Conservation (phyloP, 2,888 invertebrate species). For the Stegophylla sp. region DNA sequence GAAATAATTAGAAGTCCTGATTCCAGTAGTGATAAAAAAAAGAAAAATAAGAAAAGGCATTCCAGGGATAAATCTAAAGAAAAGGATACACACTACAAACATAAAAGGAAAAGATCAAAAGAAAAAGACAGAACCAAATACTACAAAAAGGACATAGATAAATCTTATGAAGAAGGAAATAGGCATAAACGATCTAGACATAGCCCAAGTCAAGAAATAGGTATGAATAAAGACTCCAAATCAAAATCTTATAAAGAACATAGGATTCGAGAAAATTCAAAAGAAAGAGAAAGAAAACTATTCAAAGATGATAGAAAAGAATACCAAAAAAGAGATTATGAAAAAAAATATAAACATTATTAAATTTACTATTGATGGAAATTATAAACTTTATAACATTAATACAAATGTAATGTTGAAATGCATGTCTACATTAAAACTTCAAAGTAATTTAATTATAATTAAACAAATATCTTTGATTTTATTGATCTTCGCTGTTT, state of each 20-base stretch:
- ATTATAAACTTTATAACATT: slow-evolving; percentile 10
- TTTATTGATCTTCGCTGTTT: slow-evolving; percentile 24
- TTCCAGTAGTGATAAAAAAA: slow-evolving; percentile 58
- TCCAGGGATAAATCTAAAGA: slow-evolving; percentile 39
- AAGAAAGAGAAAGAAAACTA: slow-evolving; percentile 13
- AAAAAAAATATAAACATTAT: slow-evolving; percentile 15
- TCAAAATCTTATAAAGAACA: slow-evolving; percentile 30
- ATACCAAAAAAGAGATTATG: slow-evolving; percentile 19
- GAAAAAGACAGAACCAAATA: slow-evolving; percentile 47
- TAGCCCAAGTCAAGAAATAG: slow-evolving; percentile 22
- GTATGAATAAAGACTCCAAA: slow-evolving; percentile 27
- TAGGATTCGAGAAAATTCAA: slow-evolving; percentile 16
- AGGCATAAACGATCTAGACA: slow-evolving; percentile 28
- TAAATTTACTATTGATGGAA: not conserved
- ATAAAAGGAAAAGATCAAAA: slow-evolving; percentile 46
- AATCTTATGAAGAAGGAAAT: slow-evolving; percentile 19
- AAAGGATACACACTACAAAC: slow-evolving; percentile 8
- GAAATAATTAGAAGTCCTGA: slow-evolving; percentile 58
- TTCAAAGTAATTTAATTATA: slow-evolving; percentile 20
- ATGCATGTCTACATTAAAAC: slow-evolving; percentile 15
- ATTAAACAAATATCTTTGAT: not conserved
- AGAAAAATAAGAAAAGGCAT: slow-evolving; percentile 58
- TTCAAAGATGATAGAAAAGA: slow-evolving; percentile 7
- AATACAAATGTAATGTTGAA: slow-evolving; percentile 31
- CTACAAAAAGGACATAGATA: slow-evolving; percentile 22